phyloP scores from a whole-genome alignment of 2,797 vertebrate genomes.

The Crenichthys baileyi region DNA sequence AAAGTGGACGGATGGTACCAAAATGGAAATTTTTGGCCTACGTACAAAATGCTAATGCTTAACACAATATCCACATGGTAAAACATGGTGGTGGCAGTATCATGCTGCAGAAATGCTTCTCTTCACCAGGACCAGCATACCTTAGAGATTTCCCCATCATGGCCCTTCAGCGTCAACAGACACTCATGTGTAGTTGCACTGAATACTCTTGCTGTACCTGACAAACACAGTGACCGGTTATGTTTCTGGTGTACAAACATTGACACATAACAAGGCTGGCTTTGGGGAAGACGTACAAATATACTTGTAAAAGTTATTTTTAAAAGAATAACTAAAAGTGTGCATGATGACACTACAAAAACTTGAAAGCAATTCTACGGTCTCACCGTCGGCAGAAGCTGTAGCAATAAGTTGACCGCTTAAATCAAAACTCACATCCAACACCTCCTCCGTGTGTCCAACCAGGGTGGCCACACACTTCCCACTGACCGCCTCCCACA shows the following conservation, averaged over 20 bases:
- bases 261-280: neutral
- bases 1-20: too few species aligned
- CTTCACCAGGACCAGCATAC: slow-evolving; percentile 64
- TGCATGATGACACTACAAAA: neutral
- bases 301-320: neutral
- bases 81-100: too few species aligned
- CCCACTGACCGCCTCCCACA: slow-evolving; percentile 87
- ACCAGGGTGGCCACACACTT: slow-evolving; percentile 84
- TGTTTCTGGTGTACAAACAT: neutral
- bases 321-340: neutral
- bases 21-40: too few species aligned
- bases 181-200: slow-evolving; percentile 84
- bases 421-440: slow-evolving; percentile 94
- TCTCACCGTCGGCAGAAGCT: slow-evolving; percentile 91
- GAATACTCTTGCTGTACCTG: slow-evolving; percentile 91
- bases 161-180: slow-evolving; percentile 88
- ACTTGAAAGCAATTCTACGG: neutral
- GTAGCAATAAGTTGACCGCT: slow-evolving; percentile 89
- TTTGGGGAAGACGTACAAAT: neutral
- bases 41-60: too few species aligned
- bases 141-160: slow-evolving; percentile 92
- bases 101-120: too few species aligned
- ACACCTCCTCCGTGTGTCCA: slow-evolving; percentile 89
- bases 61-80: too few species aligned
- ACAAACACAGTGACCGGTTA: slow-evolving; percentile 3